Conservation (phyloP, 2,113 vertebrate species). For the Xiphias gladius region DNA sequence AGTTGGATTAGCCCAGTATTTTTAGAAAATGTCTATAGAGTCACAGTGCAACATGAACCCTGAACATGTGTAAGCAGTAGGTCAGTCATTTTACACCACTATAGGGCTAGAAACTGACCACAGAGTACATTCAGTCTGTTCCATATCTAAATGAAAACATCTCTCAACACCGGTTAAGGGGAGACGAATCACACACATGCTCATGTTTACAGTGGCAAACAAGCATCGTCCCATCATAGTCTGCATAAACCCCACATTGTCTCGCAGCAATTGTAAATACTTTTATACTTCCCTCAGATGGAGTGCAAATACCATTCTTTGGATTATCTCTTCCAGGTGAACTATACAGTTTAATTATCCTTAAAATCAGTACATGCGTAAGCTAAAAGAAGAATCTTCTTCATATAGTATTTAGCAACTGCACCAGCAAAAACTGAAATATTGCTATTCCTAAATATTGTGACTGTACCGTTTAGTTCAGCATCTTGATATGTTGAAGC, state of each 20-base stretch:
- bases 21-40: slow-evolving; percentile 58
- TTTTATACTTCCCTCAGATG: slow-evolving; percentile 50
- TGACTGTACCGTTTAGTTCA: slow-evolving; percentile 41
- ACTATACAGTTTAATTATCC: slow-evolving; percentile 30
- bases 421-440: slow-evolving; percentile 40
- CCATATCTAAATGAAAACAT: slow-evolving; percentile 23
- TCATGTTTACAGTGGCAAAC: slow-evolving; percentile 23
- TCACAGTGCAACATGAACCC: slow-evolving; percentile 76
- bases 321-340: slow-evolving; percentile 69
- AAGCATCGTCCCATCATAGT: slow-evolving; percentile 17
- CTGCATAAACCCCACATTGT: slow-evolving; percentile 26
- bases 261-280: slow-evolving; percentile 38
- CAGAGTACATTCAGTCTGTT: slow-evolving; percentile 67
- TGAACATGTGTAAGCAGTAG: slow-evolving; percentile 67
- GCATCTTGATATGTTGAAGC: slow-evolving; percentile 65
- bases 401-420: slow-evolving; percentile 32
- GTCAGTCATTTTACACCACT: slow-evolving; percentile 50
- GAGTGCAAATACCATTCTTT: slow-evolving; percentile 80
- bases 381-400: slow-evolving; percentile 28
- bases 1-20: slow-evolving; percentile 41
- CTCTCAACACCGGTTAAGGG: background rate
- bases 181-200: slow-evolving; percentile 20
- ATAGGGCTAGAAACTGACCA: slow-evolving; percentile 41
- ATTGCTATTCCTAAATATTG: slow-evolving; percentile 26
- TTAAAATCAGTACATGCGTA: slow-evolving; percentile 38